These are phyloP conservation scores for Labia minor DNA, from an alignment of 2,888 invertebrate genomes.

Conservation along the genomic window DNA sequence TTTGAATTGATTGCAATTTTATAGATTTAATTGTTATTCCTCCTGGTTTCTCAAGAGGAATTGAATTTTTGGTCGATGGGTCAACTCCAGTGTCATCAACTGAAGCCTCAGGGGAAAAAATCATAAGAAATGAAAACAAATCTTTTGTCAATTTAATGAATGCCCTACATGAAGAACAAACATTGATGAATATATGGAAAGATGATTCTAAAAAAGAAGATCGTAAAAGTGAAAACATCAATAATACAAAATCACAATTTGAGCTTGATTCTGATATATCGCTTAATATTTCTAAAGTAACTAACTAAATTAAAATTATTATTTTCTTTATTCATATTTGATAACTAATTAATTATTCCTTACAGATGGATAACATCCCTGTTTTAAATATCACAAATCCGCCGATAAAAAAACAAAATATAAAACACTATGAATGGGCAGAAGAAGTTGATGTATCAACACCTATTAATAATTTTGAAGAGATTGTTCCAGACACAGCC, in stretches of 20 bases:
- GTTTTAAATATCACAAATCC: conserved; percentile 56
- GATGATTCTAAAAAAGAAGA: conserved; percentile 23
- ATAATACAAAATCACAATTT: conserved; percentile 26
- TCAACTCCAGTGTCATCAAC: conserved; percentile 32
- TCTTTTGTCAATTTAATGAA: conserved; percentile 46
- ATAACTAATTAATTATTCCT: conserved; percentile 25
- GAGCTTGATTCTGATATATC: conserved; percentile 19
- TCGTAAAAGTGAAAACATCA: conserved; percentile 24
- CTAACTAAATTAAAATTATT: background rate
- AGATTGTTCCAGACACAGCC: conserved; percentile 73
- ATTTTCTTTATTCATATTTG: conserved; percentile 16
- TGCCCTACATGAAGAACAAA: conserved; percentile 49
- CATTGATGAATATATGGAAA: conserved; percentile 41
- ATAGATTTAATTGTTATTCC: conserved; percentile 49
- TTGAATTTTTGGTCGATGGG: conserved; percentile 47
- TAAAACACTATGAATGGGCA: conserved; percentile 77
- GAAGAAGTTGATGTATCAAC: conserved; percentile 71
- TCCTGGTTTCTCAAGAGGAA: conserved; percentile 54
- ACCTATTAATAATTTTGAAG: conserved; percentile 69
- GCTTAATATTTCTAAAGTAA: background rate
- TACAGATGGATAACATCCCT: conserved; percentile 39
- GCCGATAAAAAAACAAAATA: conserved; percentile 33
- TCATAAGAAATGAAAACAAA: conserved; percentile 25
- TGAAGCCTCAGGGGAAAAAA: conserved; percentile 28
- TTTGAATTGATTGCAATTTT: too few relatives aligned